Percentiles rank a stretch among this genome's conserved stretches.
These are phyloP conservation scores for Drepanosiphum platanoidis DNA, from an alignment of 2,888 invertebrate species.

Conservation along the genomic window DNA sequence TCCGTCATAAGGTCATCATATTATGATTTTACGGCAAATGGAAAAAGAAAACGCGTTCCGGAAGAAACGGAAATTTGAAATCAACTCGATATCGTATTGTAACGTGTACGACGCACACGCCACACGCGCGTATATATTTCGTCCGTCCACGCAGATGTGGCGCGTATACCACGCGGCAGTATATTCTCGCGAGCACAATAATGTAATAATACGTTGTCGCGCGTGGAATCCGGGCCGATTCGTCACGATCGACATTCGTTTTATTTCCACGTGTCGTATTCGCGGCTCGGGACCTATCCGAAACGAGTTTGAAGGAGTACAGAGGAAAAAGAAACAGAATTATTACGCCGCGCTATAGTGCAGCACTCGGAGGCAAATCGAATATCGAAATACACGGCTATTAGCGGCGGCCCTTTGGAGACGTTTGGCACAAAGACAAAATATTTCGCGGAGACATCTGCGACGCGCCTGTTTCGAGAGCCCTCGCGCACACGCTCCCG, in stretches of 20 bases:
- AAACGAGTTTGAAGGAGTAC: neutral
- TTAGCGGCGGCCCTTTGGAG: conserved; percentile 41
- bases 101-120: no score
- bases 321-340: neutral
- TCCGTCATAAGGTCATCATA: no score
- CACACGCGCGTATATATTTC: no score
- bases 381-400: conserved; percentile 15
- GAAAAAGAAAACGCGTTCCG: no score
- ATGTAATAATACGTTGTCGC: neutral
- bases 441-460: conserved; percentile 8
- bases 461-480: conserved; percentile 17
- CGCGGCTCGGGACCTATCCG: no score
- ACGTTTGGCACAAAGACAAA: conserved; percentile 6
- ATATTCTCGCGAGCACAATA: neutral
- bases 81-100: no score
- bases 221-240: conserved; percentile 7
- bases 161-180: no score
- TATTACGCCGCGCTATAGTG: conserved; percentile 19
- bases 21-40: no score
- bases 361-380: neutral
- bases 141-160: no score
- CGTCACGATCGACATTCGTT: conserved; percentile 10
- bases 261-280: neutral
- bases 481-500: conserved; percentile 47
- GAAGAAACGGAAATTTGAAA: no score